Conservation (phyloP, 30 jellyfish, hydroid and myxozoan species). For the Cassiopea xamachana region DNA sequence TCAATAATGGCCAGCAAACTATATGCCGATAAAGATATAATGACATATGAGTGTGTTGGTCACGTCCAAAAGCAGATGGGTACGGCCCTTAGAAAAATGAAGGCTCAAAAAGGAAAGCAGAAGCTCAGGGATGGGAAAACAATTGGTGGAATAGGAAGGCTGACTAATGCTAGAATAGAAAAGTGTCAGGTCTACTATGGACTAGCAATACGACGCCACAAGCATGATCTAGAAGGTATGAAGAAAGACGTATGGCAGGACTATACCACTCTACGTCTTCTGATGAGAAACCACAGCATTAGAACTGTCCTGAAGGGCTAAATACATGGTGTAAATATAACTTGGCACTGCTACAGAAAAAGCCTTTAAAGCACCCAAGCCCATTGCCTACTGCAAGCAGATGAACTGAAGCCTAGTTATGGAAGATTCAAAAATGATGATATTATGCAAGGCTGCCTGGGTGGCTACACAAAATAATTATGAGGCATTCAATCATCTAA, state of each 20-base stretch:
- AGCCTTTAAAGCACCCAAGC: conserved; percentile 14
- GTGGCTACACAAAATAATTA: conserved; percentile 57
- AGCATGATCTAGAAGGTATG: conserved; percentile 32
- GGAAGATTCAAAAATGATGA: conserved; percentile 18
- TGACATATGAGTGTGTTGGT: conserved; percentile 48
- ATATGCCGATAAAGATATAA: conserved; percentile 10
- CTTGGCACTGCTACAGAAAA: not conserved
- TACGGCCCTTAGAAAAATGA: conserved; percentile 34
- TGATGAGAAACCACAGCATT: conserved; percentile 19
- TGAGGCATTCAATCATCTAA: conserved; percentile 47
- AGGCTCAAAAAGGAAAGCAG: not conserved
- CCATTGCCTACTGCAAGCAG: conserved; percentile 52
- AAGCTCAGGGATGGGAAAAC: conserved; percentile 39
- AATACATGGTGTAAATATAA: conserved; percentile 50
- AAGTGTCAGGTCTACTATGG: conserved; percentile 42
- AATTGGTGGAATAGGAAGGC: conserved; percentile 53
- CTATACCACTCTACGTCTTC: conserved; percentile 11
- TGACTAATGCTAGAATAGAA: conserved; percentile 35
- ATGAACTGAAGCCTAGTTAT: conserved; percentile 29
- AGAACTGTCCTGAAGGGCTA: conserved; percentile 18
- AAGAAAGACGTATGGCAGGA: conserved; percentile 23
- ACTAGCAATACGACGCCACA: conserved; percentile 30
- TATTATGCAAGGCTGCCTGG: conserved; percentile 47
- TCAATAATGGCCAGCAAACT: conserved; percentile 3
- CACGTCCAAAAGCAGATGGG: conserved; percentile 47